Conservation (phyloP, 2,888 invertebrate genomes). For the Orthosia gothica region DNA sequence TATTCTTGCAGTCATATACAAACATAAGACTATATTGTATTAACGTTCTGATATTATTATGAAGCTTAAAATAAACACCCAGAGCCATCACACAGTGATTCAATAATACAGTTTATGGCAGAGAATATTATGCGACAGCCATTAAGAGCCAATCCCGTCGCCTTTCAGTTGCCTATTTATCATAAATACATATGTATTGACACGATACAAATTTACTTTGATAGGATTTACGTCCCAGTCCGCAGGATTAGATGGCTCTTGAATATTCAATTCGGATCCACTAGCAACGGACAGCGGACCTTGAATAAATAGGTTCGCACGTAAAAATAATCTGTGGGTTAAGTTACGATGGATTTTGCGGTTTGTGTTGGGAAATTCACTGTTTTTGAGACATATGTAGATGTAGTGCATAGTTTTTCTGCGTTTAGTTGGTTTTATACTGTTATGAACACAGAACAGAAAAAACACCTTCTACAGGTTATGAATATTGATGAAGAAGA, state of each 20-base stretch:
- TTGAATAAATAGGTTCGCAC: slow-evolving; percentile 57
- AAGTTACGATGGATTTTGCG: neutral
- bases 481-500: no score
- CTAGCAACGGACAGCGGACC: slow-evolving; percentile 44
- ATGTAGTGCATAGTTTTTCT: neutral
- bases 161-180: slow-evolving; percentile 52
- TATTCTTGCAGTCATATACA: neutral
- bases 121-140: slow-evolving; percentile 40
- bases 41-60: neutral
- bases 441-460: no score
- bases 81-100: slow-evolving; percentile 27
- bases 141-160: slow-evolving; percentile 49
- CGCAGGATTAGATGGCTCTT: slow-evolving; percentile 57
- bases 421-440: neutral
- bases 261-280: slow-evolving; percentile 63
- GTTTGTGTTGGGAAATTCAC: neutral
- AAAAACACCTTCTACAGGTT: no score
- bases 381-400: neutral
- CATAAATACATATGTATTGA: slow-evolving; percentile 67
- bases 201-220: slow-evolving; percentile 59
- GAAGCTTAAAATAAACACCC: slow-evolving; percentile 4
- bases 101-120: slow-evolving; percentile 34
- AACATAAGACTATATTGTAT: neutral
- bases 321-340: slow-evolving; percentile 48
- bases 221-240: slow-evolving; percentile 52